A percentile compares a stretch with the other conserved stretches of the same genome.
Conservation (phyloP, 2,888 invertebrate genomes). For the Coecobrya sp. region DNA sequence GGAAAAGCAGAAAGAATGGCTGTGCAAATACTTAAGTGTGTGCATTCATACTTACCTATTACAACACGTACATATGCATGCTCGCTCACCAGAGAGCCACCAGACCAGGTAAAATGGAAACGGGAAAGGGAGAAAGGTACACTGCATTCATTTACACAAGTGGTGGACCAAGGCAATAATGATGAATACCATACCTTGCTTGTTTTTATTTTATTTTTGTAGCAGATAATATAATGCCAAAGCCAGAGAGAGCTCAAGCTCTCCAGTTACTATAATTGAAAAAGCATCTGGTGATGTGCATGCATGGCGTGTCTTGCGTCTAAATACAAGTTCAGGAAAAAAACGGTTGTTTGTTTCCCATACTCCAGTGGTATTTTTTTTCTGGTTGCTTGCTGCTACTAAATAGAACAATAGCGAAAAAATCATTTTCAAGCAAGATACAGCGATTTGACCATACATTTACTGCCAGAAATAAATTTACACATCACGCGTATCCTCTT, state of each 20-base stretch:
- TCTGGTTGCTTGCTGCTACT: background rate
- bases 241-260: background rate
- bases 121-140: slow-evolving; percentile 1
- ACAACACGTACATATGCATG: background rate
- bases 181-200: background rate
- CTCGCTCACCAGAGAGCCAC: background rate
- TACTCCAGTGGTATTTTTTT: background rate
- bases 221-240: background rate
- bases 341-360: background rate
- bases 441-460: background rate
- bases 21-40: slow-evolving; percentile 23
- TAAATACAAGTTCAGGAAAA: background rate
- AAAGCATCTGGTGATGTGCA: background rate
- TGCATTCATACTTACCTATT: background rate
- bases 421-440: background rate
- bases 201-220: background rate
- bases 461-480: background rate
- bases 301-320: background rate
- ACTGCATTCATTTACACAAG: background rate
- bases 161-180: background rate
- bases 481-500: background rate
- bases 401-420: background rate
- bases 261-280: slow-evolving; percentile 32
- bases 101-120: slow-evolving; percentile 1
- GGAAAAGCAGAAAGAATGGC: background rate